Conservation (phyloP, 2,888 invertebrate species). For the Psylliodes chrysocephalus region DNA sequence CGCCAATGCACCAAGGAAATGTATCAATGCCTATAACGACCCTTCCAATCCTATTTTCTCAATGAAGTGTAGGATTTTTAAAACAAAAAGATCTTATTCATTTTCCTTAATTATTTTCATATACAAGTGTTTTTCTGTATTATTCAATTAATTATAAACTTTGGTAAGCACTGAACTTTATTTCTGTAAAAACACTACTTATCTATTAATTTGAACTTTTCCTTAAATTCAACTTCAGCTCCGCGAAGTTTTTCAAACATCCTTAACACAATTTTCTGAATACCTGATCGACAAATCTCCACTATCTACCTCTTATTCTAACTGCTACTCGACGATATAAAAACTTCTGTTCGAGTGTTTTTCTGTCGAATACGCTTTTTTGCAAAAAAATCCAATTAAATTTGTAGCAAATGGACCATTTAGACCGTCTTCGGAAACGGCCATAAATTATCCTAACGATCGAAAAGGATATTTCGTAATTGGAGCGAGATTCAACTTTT, state of each 20-base stretch:
- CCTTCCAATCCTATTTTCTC: too few relatives aligned
- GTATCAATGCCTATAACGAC: too few relatives aligned
- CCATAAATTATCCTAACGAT: slow-evolving; percentile 39
- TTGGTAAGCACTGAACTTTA: too few relatives aligned
- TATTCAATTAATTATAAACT: too few relatives aligned
- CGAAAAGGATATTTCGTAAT: slow-evolving; percentile 32
- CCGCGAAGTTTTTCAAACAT: neutral
- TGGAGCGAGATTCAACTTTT: slow-evolving; percentile 27
- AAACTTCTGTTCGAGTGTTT: slow-evolving; percentile 14
- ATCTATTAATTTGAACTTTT: too few relatives aligned
- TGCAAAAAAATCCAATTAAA: slow-evolving; percentile 30
- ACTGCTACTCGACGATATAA: slow-evolving; percentile 5
- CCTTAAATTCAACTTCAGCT: too few relatives aligned
- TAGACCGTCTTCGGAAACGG: slow-evolving; percentile 13
- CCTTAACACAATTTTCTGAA: neutral
- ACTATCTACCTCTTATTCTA: slow-evolving; percentile 1
- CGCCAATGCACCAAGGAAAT: too few relatives aligned
- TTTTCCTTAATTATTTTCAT: too few relatives aligned
- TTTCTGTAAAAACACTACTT: too few relatives aligned
- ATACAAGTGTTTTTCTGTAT: too few relatives aligned
- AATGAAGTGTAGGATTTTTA: too few relatives aligned
- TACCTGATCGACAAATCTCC: neutral
- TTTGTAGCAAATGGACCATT: slow-evolving; percentile 26
- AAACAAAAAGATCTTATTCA: too few relatives aligned
- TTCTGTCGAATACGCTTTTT: slow-evolving; percentile 19